A percentile compares a stretch with the other conserved stretches of the same genome.
Evolutionary conservation across 2,888 invertebrate genomes (phyloP).

Genomic region (Caenorhabditis sp.): DNA sequence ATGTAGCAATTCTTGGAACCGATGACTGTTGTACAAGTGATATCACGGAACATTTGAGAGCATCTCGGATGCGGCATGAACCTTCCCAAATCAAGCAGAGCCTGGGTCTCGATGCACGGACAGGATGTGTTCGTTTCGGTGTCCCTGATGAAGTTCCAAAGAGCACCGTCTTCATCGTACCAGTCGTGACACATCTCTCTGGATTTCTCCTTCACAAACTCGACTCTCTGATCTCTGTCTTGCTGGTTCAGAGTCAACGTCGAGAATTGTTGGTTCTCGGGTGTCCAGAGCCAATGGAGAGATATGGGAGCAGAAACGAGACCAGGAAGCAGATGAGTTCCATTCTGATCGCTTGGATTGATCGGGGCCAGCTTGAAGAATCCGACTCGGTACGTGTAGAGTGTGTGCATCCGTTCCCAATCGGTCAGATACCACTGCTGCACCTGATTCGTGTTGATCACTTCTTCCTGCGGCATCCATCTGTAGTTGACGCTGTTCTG

Average conservation of each 20-base stretch:
- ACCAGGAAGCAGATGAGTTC: constrained; percentile 77
- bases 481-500: constrained; percentile 79
- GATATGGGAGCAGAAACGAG: constrained; percentile 82
- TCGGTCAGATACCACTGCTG: constrained; percentile 81
- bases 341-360: constrained; percentile 76
- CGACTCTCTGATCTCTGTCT: constrained; percentile 63
- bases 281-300: constrained; percentile 83
- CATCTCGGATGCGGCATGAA: constrained; percentile 88
- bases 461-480: constrained; percentile 81
- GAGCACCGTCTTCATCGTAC: constrained; percentile 82
- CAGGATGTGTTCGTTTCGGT: constrained; percentile 83
- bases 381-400: constrained; percentile 82
- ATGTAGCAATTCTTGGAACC: constrained; percentile 91
- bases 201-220: constrained; percentile 79
- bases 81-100: constrained; percentile 93
- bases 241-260: constrained; percentile 72
- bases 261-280: constrained; percentile 72
- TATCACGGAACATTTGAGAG: constrained; percentile 81
- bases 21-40: constrained; percentile 90
- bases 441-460: constrained; percentile 80
- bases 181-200: constrained; percentile 82
- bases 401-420: constrained; percentile 80
- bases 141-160: constrained; percentile 81
- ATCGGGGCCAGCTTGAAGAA: constrained; percentile 82
- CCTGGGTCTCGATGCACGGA: constrained; percentile 94